Conservation (phyloP, 2,113 vertebrate genomes). For the Puffinus mauretanicus region DNA sequence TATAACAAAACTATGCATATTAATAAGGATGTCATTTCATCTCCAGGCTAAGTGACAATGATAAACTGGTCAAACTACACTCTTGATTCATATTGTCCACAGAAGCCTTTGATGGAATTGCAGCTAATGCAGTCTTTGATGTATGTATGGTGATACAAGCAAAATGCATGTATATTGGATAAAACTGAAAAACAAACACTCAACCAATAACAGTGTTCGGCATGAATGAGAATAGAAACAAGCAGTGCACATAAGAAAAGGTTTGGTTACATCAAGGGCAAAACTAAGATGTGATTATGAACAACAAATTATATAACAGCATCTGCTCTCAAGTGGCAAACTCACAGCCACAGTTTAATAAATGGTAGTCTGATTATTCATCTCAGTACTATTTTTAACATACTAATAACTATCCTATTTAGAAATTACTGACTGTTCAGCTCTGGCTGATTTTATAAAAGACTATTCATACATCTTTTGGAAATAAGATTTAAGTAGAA, state of each 20-base stretch:
- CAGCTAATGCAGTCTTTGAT: constrained; percentile 19
- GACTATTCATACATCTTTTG: not conserved
- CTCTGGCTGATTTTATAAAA: not conserved
- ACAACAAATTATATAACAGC: not conserved
- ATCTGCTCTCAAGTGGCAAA: not conserved
- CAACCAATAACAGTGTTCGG: not conserved
- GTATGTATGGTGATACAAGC: not conserved
- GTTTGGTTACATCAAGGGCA: not conserved
- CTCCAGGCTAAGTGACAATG: constrained; percentile 45
- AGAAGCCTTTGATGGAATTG: constrained; percentile 59
- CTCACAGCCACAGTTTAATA: not conserved
- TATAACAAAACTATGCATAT: constrained; percentile 33
- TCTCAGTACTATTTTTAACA: not conserved
- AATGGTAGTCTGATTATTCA: not conserved
- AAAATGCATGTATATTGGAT: not conserved
- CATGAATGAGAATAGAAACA: not conserved
- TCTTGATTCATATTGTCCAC: constrained; percentile 37
- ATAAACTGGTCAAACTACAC: constrained; percentile 53
- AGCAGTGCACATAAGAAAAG: not conserved
- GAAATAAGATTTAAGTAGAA: not conserved
- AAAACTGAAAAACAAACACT: not conserved
- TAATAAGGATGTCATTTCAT: constrained; percentile 62
- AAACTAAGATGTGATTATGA: not conserved
- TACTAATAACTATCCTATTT: not conserved
- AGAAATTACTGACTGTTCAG: not conserved